phyloP scores from a whole-genome alignment of 2,888 invertebrate genomes.

The Theretra japonica region DNA sequence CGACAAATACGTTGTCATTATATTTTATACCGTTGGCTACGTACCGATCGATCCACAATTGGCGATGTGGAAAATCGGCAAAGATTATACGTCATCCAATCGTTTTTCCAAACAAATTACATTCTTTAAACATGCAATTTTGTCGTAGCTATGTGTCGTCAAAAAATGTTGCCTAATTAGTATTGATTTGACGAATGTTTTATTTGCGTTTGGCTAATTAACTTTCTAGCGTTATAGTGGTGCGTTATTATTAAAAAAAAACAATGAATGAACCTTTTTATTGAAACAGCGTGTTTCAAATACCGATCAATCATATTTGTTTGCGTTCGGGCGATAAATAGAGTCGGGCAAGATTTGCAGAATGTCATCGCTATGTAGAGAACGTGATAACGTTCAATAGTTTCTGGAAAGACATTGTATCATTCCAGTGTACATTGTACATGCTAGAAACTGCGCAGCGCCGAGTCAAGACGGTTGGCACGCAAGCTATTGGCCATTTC shows the following conservation, averaged over 20 bases:
- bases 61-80: constrained; percentile 1
- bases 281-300: too few species aligned
- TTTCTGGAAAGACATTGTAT: constrained; percentile 26
- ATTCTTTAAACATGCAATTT: not conserved
- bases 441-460: constrained; percentile 47
- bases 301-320: too few species aligned
- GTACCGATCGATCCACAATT: not conserved
- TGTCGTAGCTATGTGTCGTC: not conserved
- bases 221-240: not conserved
- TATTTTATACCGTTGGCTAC: not conserved
- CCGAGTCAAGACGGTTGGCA: constrained; percentile 48
- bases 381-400: constrained; percentile 5
- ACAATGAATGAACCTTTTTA: too few species aligned
- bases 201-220: not conserved
- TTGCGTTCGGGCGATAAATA: too few species aligned
- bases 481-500: constrained; percentile 74
- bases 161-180: not conserved
- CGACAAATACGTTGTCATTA: constrained; percentile 10
- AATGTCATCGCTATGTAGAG: not conserved
- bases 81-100: not conserved
- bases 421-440: constrained; percentile 4
- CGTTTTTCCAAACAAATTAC: not conserved
- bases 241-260: not conserved
- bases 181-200: not conserved
- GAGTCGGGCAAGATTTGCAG: too few species aligned